Conservation (phyloP, 2,888 invertebrate genomes). For the Stenodera caucasica region DNA sequence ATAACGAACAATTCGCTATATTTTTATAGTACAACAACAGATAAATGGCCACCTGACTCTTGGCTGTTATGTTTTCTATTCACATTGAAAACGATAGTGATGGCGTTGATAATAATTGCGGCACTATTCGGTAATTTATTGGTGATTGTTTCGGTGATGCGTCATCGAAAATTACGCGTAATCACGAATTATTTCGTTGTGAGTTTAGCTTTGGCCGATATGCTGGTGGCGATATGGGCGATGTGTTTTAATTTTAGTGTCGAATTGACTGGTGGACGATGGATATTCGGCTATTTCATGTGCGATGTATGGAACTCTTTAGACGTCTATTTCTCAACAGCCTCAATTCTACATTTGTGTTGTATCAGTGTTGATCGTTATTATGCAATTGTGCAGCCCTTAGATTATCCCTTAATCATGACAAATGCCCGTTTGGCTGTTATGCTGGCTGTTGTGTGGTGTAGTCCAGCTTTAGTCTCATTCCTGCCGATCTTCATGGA, state of each 20-base stretch:
- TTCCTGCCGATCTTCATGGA: conserved; percentile 94
- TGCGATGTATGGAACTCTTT: conserved; percentile 94
- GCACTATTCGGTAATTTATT: conserved; percentile 89
- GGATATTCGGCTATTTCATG: conserved; percentile 88
- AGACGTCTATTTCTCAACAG: conserved; percentile 91
- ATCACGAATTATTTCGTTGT: conserved; percentile 97
- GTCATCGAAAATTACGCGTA: conserved; percentile 79
- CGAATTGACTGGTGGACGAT: conserved; percentile 75
- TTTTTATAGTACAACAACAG: conserved; percentile 28
- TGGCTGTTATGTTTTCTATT: conserved; percentile 64
- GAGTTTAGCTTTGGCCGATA: conserved; percentile 90
- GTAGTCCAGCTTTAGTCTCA: conserved; percentile 87
- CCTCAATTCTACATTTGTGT: conserved; percentile 89
- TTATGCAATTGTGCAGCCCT: conserved; percentile 87
- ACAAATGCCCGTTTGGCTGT: conserved; percentile 77
- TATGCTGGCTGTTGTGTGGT: conserved; percentile 89
- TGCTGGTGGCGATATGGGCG: conserved; percentile 87
- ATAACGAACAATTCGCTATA: conserved; percentile 35
- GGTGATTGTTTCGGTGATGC: conserved; percentile 85
- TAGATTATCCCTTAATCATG: conserved; percentile 92
- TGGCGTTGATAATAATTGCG: conserved; percentile 84
- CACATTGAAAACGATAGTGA: conserved; percentile 74
- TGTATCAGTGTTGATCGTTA: conserved; percentile 89
- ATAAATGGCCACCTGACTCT: conserved; percentile 38
- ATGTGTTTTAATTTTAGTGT: conserved; percentile 92